Percentiles rank a stretch among this genome's conserved stretches.
phyloP scores from a whole-genome alignment of 2,888 invertebrate species.

The Bruchidius siliquastri region DNA sequence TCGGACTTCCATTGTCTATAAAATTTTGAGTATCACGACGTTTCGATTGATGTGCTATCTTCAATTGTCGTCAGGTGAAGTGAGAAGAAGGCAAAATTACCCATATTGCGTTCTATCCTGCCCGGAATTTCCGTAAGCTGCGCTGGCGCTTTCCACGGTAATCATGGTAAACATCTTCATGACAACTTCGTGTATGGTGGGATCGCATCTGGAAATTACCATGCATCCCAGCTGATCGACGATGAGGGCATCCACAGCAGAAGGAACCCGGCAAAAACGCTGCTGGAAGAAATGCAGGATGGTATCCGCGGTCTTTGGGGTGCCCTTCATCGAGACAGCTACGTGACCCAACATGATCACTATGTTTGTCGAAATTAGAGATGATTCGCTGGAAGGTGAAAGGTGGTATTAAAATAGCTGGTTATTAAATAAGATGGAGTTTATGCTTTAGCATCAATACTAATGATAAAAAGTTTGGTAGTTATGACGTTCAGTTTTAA shows the following conservation, averaged over 20 bases:
- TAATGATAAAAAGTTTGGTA: too few relatives aligned
- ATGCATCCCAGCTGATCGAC: slow-evolving; percentile 97
- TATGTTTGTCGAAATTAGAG: slow-evolving; percentile 91
- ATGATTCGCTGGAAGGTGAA: slow-evolving; percentile 67
- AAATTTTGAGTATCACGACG: too few relatives aligned
- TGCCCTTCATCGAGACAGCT: slow-evolving; percentile 89
- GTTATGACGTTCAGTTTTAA: too few relatives aligned
- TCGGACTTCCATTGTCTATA: too few relatives aligned
- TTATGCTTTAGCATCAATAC: too few relatives aligned
- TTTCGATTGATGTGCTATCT: too few relatives aligned
- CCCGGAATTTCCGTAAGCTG: slow-evolving; percentile 61
- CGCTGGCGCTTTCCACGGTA: slow-evolving; percentile 85
- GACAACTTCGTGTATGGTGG: slow-evolving; percentile 84
- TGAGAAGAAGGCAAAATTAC: too few relatives aligned
- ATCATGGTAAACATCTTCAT: slow-evolving; percentile 98
- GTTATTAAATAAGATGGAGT: too few relatives aligned
- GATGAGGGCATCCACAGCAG: slow-evolving; percentile 87
- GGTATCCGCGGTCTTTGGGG: slow-evolving; percentile 89
- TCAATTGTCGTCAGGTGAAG: too few relatives aligned
- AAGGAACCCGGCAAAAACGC: slow-evolving; percentile 87
- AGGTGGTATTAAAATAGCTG: too few relatives aligned
- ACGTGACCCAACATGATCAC: slow-evolving; percentile 97
- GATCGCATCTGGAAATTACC: slow-evolving; percentile 89
- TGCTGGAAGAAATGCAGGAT: slow-evolving; percentile 97
- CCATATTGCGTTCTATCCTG: slow-evolving; percentile 52